Conservation (phyloP, 1,140 invertebrate genomes). For the Drosophila subpulchrella region DNA sequence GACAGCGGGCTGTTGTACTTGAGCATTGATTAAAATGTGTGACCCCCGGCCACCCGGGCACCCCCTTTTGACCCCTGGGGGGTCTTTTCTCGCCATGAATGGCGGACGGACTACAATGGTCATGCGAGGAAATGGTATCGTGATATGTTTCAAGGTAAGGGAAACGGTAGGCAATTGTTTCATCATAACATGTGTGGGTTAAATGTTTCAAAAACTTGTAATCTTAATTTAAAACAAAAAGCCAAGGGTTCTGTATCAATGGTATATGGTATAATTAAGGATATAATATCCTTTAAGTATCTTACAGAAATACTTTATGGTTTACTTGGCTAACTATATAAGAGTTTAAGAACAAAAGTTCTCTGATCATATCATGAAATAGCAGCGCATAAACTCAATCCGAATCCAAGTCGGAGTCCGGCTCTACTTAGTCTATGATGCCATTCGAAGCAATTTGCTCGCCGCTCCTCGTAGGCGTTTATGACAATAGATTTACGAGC, state of each 20-base stretch:
- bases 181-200: neutral
- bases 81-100: constrained; percentile 39
- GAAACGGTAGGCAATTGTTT: neutral
- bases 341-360: neutral
- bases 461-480: constrained; percentile 69
- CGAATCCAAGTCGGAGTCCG: constrained; percentile 17
- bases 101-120: constrained; percentile 26
- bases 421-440: constrained; percentile 47
- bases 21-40: constrained; percentile 79
- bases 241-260: neutral
- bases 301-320: too few relatives aligned
- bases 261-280: neutral
- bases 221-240: too few relatives aligned
- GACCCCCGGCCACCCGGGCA: constrained; percentile 13
- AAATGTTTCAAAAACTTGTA: neutral
- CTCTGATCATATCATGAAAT: constrained; percentile 3
- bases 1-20: constrained; percentile 66
- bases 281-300: neutral
- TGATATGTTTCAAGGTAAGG: neutral
- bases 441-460: constrained; percentile 54
- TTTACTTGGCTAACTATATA: too few relatives aligned
- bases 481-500: constrained; percentile 80
- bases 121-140: constrained; percentile 16
- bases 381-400: constrained; percentile 27
- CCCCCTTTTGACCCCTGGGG: constrained; percentile 1